phyloP scores from a whole-genome alignment of 2,113 vertebrate genomes.

The Alligator mississippiensis region DNA sequence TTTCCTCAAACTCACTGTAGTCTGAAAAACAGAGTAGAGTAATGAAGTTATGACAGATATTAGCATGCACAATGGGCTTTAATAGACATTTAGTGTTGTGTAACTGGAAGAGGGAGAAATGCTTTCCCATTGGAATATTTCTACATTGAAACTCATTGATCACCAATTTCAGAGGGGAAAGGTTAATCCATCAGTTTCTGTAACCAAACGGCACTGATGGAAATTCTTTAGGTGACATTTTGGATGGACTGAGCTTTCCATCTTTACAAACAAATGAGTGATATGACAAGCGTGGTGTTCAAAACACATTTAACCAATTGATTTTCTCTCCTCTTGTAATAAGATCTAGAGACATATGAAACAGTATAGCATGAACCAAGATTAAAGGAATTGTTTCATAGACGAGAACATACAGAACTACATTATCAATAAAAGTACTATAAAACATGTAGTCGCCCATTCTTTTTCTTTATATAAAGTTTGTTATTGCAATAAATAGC shows the following conservation, averaged over 20 bases:
- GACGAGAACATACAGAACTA: slow-evolving; percentile 44
- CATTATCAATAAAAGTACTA: slow-evolving; percentile 74
- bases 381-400: slow-evolving; percentile 78
- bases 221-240: slow-evolving; percentile 91
- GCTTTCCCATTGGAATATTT: slow-evolving; percentile 82
- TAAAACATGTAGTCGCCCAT: slow-evolving; percentile 73
- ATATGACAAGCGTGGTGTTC: slow-evolving; percentile 95
- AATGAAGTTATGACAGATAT: slow-evolving; percentile 84
- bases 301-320: slow-evolving; percentile 96
- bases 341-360: slow-evolving; percentile 95
- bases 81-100: slow-evolving; percentile 82
- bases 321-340: slow-evolving; percentile 97
- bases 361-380: slow-evolving; percentile 72
- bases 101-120: slow-evolving; percentile 73
- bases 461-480: slow-evolving; percentile 79
- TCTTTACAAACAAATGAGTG: slow-evolving; percentile 95
- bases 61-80: slow-evolving; percentile 83
- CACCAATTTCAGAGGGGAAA: slow-evolving; percentile 86
- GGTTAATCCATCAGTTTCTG: slow-evolving; percentile 93
- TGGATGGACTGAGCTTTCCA: slow-evolving; percentile 87
- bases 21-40: slow-evolving; percentile 64
- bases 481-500: slow-evolving; percentile 86
- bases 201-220: slow-evolving; percentile 83
- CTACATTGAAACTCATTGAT: slow-evolving; percentile 88
- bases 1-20: slow-evolving; percentile 65